Percentiles rank a stretch among this genome's conserved stretches.
phyloP scores from a whole-genome alignment of 2,888 invertebrate genomes.

The Horisme vitalbata region DNA sequence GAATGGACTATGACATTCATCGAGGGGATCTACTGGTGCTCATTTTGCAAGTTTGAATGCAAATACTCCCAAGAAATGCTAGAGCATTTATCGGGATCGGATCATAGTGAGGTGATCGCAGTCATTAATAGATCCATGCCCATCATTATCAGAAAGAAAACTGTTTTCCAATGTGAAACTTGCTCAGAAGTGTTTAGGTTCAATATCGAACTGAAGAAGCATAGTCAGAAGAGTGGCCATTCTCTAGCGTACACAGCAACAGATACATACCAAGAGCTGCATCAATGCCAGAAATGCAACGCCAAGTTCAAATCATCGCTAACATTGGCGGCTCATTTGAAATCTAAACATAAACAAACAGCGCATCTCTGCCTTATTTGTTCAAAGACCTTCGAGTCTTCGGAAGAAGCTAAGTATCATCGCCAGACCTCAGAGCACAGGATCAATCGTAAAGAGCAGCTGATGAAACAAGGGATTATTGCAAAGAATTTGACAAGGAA shows the following conservation, averaged over 20 bases:
- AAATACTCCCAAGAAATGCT: constrained; percentile 85
- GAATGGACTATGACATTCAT: constrained; percentile 70
- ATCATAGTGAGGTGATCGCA: constrained; percentile 88
- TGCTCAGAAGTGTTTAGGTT: constrained; percentile 88
- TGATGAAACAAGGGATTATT: constrained; percentile 59
- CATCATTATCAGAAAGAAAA: constrained; percentile 87
- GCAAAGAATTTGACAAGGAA: constrained; percentile 70
- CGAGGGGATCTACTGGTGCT: constrained; percentile 87
- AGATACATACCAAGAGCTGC: constrained; percentile 85
- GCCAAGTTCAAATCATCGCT: constrained; percentile 83
- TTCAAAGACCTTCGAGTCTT: constrained; percentile 82
- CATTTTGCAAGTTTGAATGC: constrained; percentile 88
- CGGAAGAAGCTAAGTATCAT: constrained; percentile 85
- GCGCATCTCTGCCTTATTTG: constrained; percentile 88
- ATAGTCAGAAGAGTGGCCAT: constrained; percentile 80
- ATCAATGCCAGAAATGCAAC: constrained; percentile 84
- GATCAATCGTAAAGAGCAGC: constrained; percentile 75
- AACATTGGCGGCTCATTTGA: constrained; percentile 86
- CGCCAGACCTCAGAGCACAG: constrained; percentile 86
- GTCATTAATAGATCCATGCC: constrained; percentile 92
- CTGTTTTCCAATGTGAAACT: constrained; percentile 84
- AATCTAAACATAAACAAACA: constrained; percentile 82
- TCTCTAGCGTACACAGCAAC: constrained; percentile 78
- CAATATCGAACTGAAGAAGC: constrained; percentile 88
- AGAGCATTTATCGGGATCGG: constrained; percentile 84